Evolutionary conservation across 2,797 vertebrate species (phyloP).

Genomic region (Morus bassanus): DNA sequence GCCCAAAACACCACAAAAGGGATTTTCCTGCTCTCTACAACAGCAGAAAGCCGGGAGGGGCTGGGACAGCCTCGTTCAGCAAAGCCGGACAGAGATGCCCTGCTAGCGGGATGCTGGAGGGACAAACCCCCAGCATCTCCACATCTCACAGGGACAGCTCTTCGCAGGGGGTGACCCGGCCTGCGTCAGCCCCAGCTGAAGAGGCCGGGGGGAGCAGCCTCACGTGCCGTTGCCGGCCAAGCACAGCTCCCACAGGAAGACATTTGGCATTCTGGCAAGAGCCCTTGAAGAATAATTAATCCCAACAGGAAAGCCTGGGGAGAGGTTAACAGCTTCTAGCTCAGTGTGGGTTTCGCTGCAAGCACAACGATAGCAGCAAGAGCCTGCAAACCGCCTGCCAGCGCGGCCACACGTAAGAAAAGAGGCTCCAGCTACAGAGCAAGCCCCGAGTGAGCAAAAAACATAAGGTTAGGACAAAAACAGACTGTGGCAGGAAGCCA

Average conservation of each 20-base stretch:
- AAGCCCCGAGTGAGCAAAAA: neutral
- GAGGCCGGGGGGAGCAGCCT: neutral
- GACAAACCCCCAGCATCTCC: neutral
- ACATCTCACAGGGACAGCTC: neutral
- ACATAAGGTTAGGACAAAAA: neutral
- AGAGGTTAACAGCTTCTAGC: constrained; percentile 44
- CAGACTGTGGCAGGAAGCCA: neutral
- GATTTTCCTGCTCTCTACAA: neutral
- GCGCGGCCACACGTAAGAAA: neutral
- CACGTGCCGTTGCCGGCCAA: neutral
- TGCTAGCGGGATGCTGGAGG: neutral
- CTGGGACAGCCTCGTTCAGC: neutral
- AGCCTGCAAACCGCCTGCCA: neutral
- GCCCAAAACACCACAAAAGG: neutral
- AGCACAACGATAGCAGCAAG: neutral
- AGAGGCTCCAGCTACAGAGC: neutral
- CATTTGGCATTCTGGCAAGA: constrained; percentile 22
- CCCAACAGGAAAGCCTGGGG: constrained; percentile 39
- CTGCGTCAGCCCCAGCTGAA: neutral
- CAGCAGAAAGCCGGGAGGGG: neutral
- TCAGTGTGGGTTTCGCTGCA: neutral
- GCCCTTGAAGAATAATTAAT: constrained; percentile 41
- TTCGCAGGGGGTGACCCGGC: neutral
- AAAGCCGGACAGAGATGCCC: neutral
- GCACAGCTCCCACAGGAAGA: neutral